Conservation (phyloP, 2,113 vertebrate genomes). For the Gymnogyps californianus region DNA sequence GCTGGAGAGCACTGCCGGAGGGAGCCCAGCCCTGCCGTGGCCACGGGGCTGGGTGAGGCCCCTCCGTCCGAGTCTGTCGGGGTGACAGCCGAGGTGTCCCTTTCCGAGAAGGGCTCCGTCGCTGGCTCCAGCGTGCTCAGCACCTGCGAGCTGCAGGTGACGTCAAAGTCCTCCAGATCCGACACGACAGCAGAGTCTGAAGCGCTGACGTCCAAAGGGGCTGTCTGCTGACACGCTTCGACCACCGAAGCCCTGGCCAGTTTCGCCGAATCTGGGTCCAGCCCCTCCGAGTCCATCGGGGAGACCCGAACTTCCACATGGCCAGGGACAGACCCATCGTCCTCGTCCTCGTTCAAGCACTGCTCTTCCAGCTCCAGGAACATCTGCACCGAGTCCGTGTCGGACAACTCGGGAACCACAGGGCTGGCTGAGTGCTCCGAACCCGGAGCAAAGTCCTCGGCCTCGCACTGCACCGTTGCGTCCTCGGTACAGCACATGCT, state of each 20-base stretch:
- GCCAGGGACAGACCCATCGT: not conserved
- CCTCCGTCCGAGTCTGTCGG: slow-evolving; percentile 51
- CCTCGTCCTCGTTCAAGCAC: slow-evolving; percentile 77
- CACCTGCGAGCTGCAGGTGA: slow-evolving; percentile 71
- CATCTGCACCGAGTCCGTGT: slow-evolving; percentile 89
- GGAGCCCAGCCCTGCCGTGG: not conserved
- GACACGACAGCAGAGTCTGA: slow-evolving; percentile 58
- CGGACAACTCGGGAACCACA: slow-evolving; percentile 63
- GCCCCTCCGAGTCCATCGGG: not conserved
- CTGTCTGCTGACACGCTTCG: not conserved
- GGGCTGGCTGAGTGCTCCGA: not conserved
- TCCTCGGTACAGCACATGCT: not conserved
- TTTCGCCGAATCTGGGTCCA: slow-evolving; percentile 23
- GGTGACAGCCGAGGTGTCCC: slow-evolving; percentile 53
- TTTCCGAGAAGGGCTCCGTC: slow-evolving; percentile 52
- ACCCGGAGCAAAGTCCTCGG: slow-evolving; percentile 1
- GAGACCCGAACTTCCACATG: slow-evolving; percentile 46
- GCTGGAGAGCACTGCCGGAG: not conserved
- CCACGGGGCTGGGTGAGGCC: slow-evolving; percentile 51
- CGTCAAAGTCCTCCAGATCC: slow-evolving; percentile 57
- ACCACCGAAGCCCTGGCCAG: not conserved
- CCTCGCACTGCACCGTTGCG: not conserved
- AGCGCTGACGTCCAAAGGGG: slow-evolving; percentile 29
- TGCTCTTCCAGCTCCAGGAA: slow-evolving; percentile 93
- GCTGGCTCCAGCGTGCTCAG: slow-evolving; percentile 50